Evolutionary conservation across 2,888 invertebrate genomes (phyloP), one percentile per base, ranked within the genome.

Genomic region (Metacarcinus magister): DNA sequence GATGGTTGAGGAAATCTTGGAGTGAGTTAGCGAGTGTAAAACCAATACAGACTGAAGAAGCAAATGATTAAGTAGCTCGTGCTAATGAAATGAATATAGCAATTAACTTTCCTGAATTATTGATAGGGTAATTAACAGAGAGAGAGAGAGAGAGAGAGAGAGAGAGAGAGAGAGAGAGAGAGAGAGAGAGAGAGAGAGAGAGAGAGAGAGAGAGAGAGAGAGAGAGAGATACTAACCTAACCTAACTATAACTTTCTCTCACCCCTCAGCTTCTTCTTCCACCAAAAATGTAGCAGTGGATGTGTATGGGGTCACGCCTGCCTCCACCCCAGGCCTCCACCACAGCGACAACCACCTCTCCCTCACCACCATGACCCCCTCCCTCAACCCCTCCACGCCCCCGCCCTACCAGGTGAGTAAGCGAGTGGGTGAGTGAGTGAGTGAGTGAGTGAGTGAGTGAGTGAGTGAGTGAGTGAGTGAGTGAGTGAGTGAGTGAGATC

Each of bases 241-340:
- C 54, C 54, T 16, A 54, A 2, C 54, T 19, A 82, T 28, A n/a
- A 23, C 89, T 46, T 95, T 16, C 4, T 39, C 94, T 28, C 13
- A 5, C 60, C 39, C 67, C 32, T 43, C 94, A 96, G 96, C 94
- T 3, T 96, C 96, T 8, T 96, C 95, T 2, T 96, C 96, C 39
- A 94, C 96, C 54, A 96, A 96, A 60, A 94, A 87, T 60, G 94
- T 96, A 39, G 54, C 96, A 0, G 19, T 96, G 96, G 96, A 96
- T 32, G 94, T 89, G n/a, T 96, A 96, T 28, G 96, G 96, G 2
- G 92, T 96, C 44, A 96, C 96, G 3, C 96, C 96, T 1, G 96
- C 94, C 32, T 96, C 96, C 43, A 96, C 96, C 43, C 96, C 96
- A 2, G 96, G 96, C 4, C 75, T 60, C 13, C 48, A 44, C 23